Evolutionary conservation across 2,888 invertebrate species (phyloP).

Genomic region (Timema podura): DNA sequence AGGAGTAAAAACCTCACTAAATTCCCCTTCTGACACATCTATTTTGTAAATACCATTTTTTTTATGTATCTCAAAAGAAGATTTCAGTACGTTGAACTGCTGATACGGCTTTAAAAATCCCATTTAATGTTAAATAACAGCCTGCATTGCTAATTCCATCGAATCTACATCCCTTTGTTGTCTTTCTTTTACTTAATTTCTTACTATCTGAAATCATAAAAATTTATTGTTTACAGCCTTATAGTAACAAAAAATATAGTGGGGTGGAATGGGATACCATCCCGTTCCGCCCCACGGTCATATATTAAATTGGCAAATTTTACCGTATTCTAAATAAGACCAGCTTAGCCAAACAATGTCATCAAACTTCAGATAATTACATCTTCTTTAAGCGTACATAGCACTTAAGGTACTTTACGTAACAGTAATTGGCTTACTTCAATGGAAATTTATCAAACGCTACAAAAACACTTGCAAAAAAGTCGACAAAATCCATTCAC

Average conservation of each 20-base stretch:
- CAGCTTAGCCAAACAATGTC: too few species aligned
- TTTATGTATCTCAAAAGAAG: neutral
- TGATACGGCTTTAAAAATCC: neutral
- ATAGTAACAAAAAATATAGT: neutral
- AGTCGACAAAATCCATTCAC: too few species aligned
- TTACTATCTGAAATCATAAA: neutral
- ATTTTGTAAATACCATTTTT: neutral
- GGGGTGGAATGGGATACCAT: conserved; percentile 4
- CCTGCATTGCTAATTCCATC: neutral
- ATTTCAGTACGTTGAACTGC: neutral
- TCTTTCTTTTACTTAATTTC: too few species aligned
- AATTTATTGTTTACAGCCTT: neutral
- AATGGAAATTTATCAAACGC: too few species aligned
- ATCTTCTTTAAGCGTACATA: too few species aligned
- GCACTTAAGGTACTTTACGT: too few species aligned
- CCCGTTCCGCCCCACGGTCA: neutral
- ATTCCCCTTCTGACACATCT: neutral
- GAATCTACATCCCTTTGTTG: neutral
- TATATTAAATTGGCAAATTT: neutral
- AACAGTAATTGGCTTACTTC: too few species aligned
- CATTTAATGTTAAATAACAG: neutral
- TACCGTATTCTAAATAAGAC: neutral
- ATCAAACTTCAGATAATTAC: too few species aligned
- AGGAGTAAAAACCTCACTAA: neutral
- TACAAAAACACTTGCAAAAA: too few species aligned